Evolutionary conservation across 2,797 vertebrate genomes (phyloP).

Genomic region (Halcyon badia): DNA sequence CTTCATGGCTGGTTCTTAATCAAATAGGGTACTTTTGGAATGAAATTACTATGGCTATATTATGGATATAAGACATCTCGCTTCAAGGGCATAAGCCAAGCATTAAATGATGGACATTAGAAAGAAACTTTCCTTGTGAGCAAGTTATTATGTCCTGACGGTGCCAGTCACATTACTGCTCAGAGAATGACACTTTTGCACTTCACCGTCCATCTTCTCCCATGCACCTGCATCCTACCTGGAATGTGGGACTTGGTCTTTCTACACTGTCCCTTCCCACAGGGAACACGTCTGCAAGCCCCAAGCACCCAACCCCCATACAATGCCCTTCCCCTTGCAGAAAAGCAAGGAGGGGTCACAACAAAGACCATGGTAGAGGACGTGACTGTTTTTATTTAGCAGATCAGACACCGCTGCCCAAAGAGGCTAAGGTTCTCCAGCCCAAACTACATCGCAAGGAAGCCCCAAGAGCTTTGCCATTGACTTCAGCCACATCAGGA

Average conservation of each 20-base stretch:
- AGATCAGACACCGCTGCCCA: not conserved
- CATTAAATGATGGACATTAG: slow-evolving; percentile 36
- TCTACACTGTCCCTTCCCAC: not conserved
- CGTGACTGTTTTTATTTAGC: accelerated
- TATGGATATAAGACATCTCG: not conserved
- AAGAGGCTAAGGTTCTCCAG: not conserved
- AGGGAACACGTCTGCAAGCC: accelerated
- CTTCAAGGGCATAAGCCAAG: slow-evolving; percentile 66
- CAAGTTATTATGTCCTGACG: accelerated
- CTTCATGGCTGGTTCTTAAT: slow-evolving; percentile 59
- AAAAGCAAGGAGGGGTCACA: not conserved
- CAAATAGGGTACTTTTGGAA: slow-evolving; percentile 47
- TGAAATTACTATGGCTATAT: slow-evolving; percentile 3
- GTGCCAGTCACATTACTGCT: not conserved
- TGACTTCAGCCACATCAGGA: not conserved
- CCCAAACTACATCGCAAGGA: accelerated
- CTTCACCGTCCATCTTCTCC: not conserved
- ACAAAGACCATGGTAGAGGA: not conserved
- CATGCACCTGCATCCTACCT: not conserved
- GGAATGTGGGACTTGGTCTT: accelerated
- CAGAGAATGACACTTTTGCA: accelerated
- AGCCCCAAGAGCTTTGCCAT: not conserved
- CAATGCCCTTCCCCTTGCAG: not conserved
- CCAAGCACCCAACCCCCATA: accelerated
- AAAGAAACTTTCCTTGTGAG: slow-evolving; percentile 28